Evolutionary conservation across 2,888 invertebrate genomes (phyloP).

Genomic region (Tuberolachnus salignus): DNA sequence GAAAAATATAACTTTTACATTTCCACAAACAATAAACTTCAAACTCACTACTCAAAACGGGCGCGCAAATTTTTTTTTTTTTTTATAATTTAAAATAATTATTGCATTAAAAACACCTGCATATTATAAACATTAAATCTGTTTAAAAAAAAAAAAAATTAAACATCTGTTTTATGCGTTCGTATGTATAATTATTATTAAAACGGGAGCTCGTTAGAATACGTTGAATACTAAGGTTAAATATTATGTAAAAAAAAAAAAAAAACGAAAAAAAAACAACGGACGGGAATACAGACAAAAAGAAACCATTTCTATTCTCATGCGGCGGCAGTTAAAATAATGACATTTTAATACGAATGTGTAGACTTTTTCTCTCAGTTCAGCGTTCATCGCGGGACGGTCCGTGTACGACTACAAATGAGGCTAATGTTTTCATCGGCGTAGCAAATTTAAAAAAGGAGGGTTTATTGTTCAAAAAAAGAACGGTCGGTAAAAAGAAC

Average conservation of each 20-base stretch:
- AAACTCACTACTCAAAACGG: neutral
- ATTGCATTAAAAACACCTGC: no score
- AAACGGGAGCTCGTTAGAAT: slow-evolving; percentile 30
- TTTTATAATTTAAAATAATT: no score
- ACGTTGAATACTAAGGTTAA: slow-evolving; percentile 30
- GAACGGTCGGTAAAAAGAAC: slow-evolving; percentile 1
- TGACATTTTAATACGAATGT: slow-evolving; percentile 42
- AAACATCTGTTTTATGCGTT: slow-evolving; percentile 35
- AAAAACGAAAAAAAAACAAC: slow-evolving; percentile 39
- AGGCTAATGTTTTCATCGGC: slow-evolving; percentile 28
- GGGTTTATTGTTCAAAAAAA: slow-evolving; percentile 34
- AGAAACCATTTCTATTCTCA: slow-evolving; percentile 38
- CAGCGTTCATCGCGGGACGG: slow-evolving; percentile 2
- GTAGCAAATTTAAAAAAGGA: slow-evolving; percentile 22
- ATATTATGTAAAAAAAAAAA: slow-evolving; percentile 30
- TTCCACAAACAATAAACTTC: neutral
- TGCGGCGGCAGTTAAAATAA: slow-evolving; percentile 16
- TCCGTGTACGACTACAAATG: slow-evolving; percentile 21
- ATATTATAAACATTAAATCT: slow-evolving; percentile 1
- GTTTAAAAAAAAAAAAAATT: slow-evolving; percentile 13
- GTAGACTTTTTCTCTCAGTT: slow-evolving; percentile 20
- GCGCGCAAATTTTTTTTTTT: neutral
- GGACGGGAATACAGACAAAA: slow-evolving; percentile 23
- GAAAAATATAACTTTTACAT: no score
- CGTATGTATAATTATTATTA: slow-evolving; percentile 25